A percentile compares a stretch with the other conserved stretches of the same genome.
Conservation (phyloP, 2,888 invertebrate genomes). For the Tupiocoris notatus region DNA sequence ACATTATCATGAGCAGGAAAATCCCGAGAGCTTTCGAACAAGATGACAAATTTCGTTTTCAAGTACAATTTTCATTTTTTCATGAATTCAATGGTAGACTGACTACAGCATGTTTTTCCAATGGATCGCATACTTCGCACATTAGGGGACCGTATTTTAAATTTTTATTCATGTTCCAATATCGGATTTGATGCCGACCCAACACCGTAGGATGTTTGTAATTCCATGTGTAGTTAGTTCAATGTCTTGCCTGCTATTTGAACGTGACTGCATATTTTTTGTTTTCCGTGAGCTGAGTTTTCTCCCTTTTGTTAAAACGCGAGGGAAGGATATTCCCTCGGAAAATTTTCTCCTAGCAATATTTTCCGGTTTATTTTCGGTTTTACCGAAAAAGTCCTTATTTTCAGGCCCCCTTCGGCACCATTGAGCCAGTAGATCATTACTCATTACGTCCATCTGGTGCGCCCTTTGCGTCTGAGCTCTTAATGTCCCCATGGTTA, state of each 20-base stretch:
- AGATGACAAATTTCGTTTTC: neutral
- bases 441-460: slow-evolving; percentile 39
- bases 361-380: too few species aligned
- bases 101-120: too few species aligned
- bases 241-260: neutral
- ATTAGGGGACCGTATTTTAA: too few species aligned
- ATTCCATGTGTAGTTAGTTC: slow-evolving; percentile 28
- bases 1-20: too few species aligned
- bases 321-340: too few species aligned
- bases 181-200: slow-evolving; percentile 3
- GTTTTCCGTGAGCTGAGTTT: neutral
- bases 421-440: slow-evolving; percentile 21
- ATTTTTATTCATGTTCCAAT: neutral
- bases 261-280: neutral
- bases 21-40: neutral
- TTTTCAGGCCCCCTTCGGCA: neutral
- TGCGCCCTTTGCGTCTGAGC: slow-evolving; percentile 15
- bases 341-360: too few species aligned
- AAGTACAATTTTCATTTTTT: neutral
- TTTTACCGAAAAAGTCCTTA: neutral
- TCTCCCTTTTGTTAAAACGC: too few species aligned
- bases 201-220: slow-evolving; percentile 11
- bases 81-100: too few species aligned
- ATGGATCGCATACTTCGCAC: too few species aligned
- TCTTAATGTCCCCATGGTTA: slow-evolving; percentile 22